These are phyloP conservation scores for Siniperca scherzeri DNA, from an alignment of 2,797 vertebrate genomes.

Conservation along the genomic window DNA sequence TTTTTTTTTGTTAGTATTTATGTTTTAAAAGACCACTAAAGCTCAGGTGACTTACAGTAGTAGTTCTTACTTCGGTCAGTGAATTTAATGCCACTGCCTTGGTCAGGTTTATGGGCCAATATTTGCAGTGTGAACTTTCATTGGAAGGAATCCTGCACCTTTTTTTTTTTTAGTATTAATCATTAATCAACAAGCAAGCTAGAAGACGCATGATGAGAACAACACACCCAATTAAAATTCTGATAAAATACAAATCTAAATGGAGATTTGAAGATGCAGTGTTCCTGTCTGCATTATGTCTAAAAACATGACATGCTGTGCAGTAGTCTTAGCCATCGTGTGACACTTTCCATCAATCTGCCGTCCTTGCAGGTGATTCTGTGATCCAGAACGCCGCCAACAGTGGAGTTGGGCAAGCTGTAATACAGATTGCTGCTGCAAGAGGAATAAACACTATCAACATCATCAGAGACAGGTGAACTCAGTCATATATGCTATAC, in stretches of 20 bases:
- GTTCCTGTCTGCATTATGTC: background rate
- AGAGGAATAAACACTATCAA: constrained; percentile 93
- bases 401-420: constrained; percentile 96
- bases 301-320: background rate
- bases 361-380: constrained; percentile 87
- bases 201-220: background rate
- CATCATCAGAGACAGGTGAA: constrained; percentile 92
- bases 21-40: background rate
- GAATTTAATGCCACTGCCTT: background rate
- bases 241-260: background rate
- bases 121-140: background rate
- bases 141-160: background rate
- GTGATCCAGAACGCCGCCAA: constrained; percentile 97
- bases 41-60: background rate
- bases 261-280: background rate
- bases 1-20: background rate
- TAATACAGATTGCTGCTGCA: constrained; percentile 95
- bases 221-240: background rate
- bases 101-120: background rate
- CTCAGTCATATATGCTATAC: background rate
- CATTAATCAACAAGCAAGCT: background rate
- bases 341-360: constrained; percentile 11
- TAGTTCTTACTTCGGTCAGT: background rate
- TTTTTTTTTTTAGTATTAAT: background rate
- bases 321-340: background rate